phyloP scores from a whole-genome alignment of 2,888 invertebrate genomes.

The Caenorhabditis panamensis region DNA sequence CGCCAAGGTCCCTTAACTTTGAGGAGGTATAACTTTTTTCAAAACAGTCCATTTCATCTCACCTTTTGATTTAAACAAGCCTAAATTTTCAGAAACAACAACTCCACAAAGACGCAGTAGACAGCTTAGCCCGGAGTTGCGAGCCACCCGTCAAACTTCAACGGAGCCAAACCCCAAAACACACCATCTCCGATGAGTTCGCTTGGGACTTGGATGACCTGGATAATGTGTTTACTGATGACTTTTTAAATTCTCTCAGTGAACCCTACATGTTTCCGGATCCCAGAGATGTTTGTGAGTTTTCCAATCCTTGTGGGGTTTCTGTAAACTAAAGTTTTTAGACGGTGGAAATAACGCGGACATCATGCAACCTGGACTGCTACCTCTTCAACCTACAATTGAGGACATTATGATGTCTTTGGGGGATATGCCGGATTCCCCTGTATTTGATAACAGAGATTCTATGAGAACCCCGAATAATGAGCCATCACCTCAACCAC shows the following conservation, averaged over 20 bases:
- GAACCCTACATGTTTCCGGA: conserved; percentile 96
- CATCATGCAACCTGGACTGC: conserved; percentile 97
- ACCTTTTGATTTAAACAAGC: no score
- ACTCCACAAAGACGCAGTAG: conserved; percentile 19
- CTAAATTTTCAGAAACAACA: conserved; percentile 32
- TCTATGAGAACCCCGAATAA: conserved; percentile 20
- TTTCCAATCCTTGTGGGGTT: conserved; percentile 20
- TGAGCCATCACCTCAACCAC: conserved; percentile 7
- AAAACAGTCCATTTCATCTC: no score
- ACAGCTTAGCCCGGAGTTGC: conserved; percentile 2
- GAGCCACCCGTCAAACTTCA: conserved; percentile 53
- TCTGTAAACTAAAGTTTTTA: no score
- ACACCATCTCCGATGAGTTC: conserved; percentile 66
- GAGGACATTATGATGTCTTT: conserved; percentile 80
- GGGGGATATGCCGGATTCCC: conserved; percentile 51
- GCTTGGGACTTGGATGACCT: conserved; percentile 77
- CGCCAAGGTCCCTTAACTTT: no score
- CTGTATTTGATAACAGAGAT: conserved; percentile 28
- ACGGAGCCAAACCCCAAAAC: conserved; percentile 77
- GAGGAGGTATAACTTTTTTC: no score
- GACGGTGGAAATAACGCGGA: conserved; percentile 83
- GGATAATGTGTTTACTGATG: conserved; percentile 82
- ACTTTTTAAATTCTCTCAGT: conserved; percentile 82
- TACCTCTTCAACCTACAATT: conserved; percentile 92
- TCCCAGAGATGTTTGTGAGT: conserved; percentile 87